These are phyloP conservation scores for Drosophila elegans DNA, from an alignment of 1,140 invertebrate species.

Conservation along the genomic window DNA sequence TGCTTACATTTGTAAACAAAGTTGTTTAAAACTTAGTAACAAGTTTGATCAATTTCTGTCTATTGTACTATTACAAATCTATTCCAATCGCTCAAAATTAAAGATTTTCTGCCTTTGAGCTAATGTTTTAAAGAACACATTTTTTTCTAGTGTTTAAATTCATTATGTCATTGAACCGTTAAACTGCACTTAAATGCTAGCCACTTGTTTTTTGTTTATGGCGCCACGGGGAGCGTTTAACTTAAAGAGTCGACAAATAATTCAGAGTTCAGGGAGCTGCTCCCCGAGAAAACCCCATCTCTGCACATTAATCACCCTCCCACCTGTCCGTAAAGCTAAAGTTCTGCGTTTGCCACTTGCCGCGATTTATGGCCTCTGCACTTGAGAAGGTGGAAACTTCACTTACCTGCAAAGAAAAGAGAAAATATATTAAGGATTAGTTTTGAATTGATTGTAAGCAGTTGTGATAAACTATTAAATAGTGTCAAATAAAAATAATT, in stretches of 20 bases:
- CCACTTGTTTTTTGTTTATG: slow-evolving; percentile 64
- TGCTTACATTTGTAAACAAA: no score
- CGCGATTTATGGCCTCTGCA: slow-evolving; percentile 64
- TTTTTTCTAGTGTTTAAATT: slow-evolving; percentile 62
- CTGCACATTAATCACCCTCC: slow-evolving; percentile 14
- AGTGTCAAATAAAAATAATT: not conserved
- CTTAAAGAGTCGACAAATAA: slow-evolving; percentile 80
- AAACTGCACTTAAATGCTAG: slow-evolving; percentile 74
- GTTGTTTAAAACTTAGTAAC: no score
- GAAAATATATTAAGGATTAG: slow-evolving; percentile 44
- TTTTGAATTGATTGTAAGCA: slow-evolving; percentile 23
- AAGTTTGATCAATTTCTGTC: no score
- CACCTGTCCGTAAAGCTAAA: slow-evolving; percentile 44
- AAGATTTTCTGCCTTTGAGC: no score
- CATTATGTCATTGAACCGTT: slow-evolving; percentile 84
- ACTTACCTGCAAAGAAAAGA: slow-evolving; percentile 70
- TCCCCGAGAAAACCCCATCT: slow-evolving; percentile 10
- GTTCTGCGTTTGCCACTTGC: slow-evolving; percentile 64
- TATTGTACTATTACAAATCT: no score
- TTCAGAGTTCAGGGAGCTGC: slow-evolving; percentile 18
- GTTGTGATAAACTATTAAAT: not conserved
- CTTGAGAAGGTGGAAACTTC: slow-evolving; percentile 23
- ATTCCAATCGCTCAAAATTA: no score
- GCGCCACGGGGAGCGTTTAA: slow-evolving; percentile 76
- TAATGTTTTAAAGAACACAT: not conserved